A percentile compares a stretch with the other conserved stretches of the same genome.
phyloP scores from a whole-genome alignment of 2,888 invertebrate species.

The Ectropis crepuscularia region DNA sequence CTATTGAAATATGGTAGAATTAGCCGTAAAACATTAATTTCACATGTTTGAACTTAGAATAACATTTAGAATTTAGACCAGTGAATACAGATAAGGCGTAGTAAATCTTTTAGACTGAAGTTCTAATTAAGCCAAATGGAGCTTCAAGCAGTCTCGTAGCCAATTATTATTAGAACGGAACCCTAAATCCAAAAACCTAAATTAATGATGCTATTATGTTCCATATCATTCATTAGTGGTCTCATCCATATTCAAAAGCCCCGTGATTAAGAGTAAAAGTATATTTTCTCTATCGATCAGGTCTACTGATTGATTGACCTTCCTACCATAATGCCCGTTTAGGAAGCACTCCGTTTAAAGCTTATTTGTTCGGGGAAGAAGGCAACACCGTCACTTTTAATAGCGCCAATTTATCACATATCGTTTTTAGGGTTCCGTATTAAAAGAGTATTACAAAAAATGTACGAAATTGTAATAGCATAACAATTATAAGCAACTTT shows the following conservation, averaged over 20 bases:
- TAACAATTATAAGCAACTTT: too few species aligned
- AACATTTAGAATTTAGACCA: too few species aligned
- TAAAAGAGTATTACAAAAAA: too few species aligned
- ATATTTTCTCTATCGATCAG: conserved; percentile 65
- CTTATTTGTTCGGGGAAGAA: conserved; percentile 51
- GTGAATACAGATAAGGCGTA: too few species aligned
- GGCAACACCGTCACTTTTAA: conserved; percentile 55
- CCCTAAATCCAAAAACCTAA: conserved; percentile 2
- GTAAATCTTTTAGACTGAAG: too few species aligned
- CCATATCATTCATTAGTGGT: conserved; percentile 27
- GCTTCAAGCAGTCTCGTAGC: too few species aligned
- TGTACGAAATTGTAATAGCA: too few species aligned
- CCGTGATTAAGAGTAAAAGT: conserved; percentile 80
- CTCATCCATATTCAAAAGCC: conserved; percentile 72
- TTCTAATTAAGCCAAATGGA: too few species aligned
- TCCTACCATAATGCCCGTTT: conserved; percentile 55
- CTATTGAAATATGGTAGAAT: too few species aligned
- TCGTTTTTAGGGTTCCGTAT: conserved; percentile 38
- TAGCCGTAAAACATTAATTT: too few species aligned
- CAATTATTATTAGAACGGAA: too few species aligned
- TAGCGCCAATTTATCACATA: conserved; percentile 72
- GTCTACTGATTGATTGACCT: conserved; percentile 61
- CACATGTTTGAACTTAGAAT: too few species aligned
- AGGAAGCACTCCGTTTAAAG: conserved; percentile 62
- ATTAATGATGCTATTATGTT: conserved; percentile 65